Percentiles rank a stretch among this genome's conserved stretches.
Evolutionary conservation across 2,888 invertebrate genomes (phyloP).

Genomic region (Amphipoea oculea): DNA sequence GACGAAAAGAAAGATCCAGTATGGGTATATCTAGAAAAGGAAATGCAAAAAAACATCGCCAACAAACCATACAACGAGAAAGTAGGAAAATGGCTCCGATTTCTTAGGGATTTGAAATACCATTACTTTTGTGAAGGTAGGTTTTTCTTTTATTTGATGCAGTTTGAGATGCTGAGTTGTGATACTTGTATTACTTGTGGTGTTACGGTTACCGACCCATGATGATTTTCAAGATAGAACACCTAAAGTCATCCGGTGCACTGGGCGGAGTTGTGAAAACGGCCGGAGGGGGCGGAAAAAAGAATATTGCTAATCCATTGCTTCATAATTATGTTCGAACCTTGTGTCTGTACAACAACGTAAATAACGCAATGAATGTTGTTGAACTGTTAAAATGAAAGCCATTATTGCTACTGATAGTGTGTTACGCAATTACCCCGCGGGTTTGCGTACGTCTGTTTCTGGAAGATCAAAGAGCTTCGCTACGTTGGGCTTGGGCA

Average conservation of each 20-base stretch:
- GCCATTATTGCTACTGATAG: too few species aligned
- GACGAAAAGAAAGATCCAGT: conserved; percentile 81
- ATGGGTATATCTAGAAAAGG: conserved; percentile 84
- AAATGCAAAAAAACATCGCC: conserved; percentile 80
- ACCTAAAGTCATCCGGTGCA: not conserved
- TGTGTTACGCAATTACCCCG: not conserved
- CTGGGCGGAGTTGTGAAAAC: not conserved
- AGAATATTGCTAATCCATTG: not conserved
- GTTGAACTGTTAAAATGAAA: too few species aligned
- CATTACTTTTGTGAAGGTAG: conserved; percentile 79
- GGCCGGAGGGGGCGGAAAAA: too few species aligned
- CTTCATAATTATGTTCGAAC: too few species aligned
- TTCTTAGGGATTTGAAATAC: conserved; percentile 79
- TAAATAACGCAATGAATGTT: too few species aligned
- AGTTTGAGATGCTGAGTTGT: not conserved
- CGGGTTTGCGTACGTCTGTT: not conserved
- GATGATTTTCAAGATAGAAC: not conserved
- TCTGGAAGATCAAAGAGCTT: not conserved
- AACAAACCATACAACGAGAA: conserved; percentile 85
- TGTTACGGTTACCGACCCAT: not conserved
- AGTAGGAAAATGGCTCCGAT: conserved; percentile 84
- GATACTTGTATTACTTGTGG: not conserved
- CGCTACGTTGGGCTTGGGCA: not conserved
- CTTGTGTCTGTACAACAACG: too few species aligned
- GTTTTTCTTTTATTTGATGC: not conserved